Percentiles rank a stretch among this genome's conserved stretches.
Conservation (phyloP, 2,113 vertebrate genomes). For the Fregata magnificens region DNA sequence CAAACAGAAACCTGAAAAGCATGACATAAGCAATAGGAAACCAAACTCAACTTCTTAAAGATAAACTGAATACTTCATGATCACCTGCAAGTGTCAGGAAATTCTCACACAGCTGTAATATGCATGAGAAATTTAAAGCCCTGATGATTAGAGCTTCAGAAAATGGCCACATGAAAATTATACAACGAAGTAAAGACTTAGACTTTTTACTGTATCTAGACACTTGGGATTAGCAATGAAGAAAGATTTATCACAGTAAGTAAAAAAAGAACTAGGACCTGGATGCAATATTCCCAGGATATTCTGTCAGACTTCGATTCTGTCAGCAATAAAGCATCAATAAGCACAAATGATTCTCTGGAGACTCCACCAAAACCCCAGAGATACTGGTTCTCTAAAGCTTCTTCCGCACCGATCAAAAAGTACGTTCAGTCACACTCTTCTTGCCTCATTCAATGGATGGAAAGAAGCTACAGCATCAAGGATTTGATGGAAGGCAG, state of each 20-base stretch:
- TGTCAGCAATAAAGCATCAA: not conserved
- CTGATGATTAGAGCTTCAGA: not conserved
- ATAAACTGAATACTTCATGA: not conserved
- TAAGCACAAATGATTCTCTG: not conserved
- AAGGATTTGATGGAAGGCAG: not conserved
- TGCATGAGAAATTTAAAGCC: not conserved
- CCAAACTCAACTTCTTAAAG: not conserved
- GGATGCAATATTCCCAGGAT: not conserved
- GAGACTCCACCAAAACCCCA: not conserved
- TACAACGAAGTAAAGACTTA: not conserved
- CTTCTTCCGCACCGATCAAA: not conserved
- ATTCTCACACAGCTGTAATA: not conserved
- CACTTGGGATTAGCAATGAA: not conserved
- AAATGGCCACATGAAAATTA: not conserved
- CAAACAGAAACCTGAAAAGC: not conserved
- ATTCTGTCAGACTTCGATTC: not conserved
- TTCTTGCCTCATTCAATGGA: accelerated
- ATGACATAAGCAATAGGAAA: not conserved
- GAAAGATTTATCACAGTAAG: not conserved
- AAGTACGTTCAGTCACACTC: not conserved
- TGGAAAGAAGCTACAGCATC: not conserved
- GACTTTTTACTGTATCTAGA: not conserved
- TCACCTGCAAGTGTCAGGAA: not conserved
- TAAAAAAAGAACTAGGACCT: not conserved
- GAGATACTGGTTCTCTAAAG: not conserved